Conservation (phyloP, 2,797 vertebrate genomes). For the Lepidocolaptes lacrymiger region DNA sequence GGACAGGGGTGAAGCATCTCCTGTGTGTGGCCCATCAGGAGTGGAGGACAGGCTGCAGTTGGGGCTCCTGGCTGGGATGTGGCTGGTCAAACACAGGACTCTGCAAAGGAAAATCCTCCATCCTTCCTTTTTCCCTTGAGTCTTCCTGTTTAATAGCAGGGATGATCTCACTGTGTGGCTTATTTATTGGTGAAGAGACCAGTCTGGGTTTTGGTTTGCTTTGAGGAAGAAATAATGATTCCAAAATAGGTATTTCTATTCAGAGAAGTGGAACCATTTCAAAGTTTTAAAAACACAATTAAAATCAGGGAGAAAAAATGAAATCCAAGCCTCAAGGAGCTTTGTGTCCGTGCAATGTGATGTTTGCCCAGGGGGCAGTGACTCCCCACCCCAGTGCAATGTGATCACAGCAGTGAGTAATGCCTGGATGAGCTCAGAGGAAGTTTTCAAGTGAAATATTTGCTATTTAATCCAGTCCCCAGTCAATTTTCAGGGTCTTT, state of each 20-base stretch:
- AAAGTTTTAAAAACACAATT: neutral
- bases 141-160: too few relatives aligned
- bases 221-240: neutral
- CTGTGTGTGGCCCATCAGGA: rapidly evolving
- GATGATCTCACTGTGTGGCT: rapidly evolving
- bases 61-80: neutral
- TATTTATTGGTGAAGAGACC: neutral
- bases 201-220: neutral
- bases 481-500: neutral
- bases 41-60: neutral
- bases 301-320: neutral
- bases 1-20: too few relatives aligned
- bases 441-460: neutral
- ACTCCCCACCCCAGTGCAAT: rapidly evolving
- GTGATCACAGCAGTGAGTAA: neutral
- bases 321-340: neutral
- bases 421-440: neutral
- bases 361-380: neutral
- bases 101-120: neutral
- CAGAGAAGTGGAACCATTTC: rapidly evolving
- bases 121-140: neutral
- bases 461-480: neutral
- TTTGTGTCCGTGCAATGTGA: neutral
- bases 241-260: neutral
- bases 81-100: neutral